Conservation (phyloP, 2,888 invertebrate species). For the Drosophila pegasa region DNA sequence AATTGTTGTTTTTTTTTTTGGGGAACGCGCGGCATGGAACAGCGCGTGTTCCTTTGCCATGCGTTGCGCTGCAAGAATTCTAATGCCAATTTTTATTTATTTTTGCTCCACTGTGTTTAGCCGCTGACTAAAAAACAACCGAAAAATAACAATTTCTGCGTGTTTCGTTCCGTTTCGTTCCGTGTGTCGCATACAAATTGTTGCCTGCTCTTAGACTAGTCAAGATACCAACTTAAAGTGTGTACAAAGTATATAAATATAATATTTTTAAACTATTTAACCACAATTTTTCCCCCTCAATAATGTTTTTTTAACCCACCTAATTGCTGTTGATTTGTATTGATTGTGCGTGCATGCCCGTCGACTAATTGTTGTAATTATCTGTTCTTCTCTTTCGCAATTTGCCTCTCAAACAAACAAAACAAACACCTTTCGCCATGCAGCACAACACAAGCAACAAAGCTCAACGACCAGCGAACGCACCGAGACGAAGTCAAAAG, state of each 20-base stretch:
- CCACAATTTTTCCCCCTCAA: constrained; percentile 12
- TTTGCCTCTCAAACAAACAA: constrained; percentile 24
- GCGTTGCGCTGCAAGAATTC: constrained; percentile 15
- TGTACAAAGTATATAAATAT: constrained; percentile 15
- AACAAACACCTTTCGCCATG: constrained; percentile 62
- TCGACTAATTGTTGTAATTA: constrained; percentile 69
- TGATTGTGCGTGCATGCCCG: constrained; percentile 58
- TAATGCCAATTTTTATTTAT: constrained; percentile 6
- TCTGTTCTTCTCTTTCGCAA: constrained; percentile 43
- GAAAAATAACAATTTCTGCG: constrained; percentile 12
- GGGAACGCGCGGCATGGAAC: constrained; percentile 31
- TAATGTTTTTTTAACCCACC: constrained; percentile 27
- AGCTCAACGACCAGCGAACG: constrained; percentile 83
- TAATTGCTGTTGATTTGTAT: constrained; percentile 19
- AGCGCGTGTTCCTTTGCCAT: constrained; percentile 27
- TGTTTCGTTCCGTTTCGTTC: constrained; percentile 36
- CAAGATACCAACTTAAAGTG: constrained; percentile 45
- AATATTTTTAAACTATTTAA: constrained; percentile 35
- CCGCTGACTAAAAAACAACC: constrained; percentile 6
- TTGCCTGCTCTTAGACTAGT: constrained; percentile 59
- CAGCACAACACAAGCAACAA: constrained; percentile 75
- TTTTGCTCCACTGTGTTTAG: constrained; percentile 16
- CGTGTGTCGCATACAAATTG: constrained; percentile 46
- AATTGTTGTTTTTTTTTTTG: constrained; percentile 11
- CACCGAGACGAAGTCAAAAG: constrained; percentile 86